Evolutionary conservation across 2,888 invertebrate genomes (phyloP), one percentile per base, ranked within the genome.

Genomic region (Leptinotarsa tumamoca): DNA sequence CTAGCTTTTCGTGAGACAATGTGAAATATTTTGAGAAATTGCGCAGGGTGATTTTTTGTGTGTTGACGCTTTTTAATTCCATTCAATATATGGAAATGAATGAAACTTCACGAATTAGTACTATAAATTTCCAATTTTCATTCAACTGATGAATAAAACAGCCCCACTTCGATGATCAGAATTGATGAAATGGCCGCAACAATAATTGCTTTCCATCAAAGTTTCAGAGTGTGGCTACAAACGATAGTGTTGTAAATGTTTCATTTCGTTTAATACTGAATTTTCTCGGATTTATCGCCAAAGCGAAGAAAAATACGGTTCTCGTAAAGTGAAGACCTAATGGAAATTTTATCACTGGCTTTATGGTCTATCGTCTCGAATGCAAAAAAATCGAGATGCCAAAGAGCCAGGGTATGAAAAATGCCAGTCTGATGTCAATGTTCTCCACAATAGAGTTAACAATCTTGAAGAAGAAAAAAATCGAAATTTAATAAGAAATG

Each of bases 321-420:
- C 63, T 63, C 63, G 63, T 63, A 63, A 63, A 63, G 17, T 63
- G 63, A 63, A 33, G 63, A 63, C 63, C 43, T 63, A 63, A 63
- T 63, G 63, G 63, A 63, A 63, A 63, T 63, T 63, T 63, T 27
- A 63, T 27, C 63, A 63, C 63, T 43, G 33, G 63, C 43, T 43
- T 63, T 63, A 63, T 33, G 63, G 33, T 33, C 63, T 33, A 33
- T 63, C n/a, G 63, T 63, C 63, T 63, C 63, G 63, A 43, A 17
- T 63, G 63, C 63, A 63, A 63, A 63, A 63, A 63, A 21, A 21
- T 21, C 4, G 27, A 58, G 58, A 58, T 58, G 63, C 43, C 33
- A 43, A n/a, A 63, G 27, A 63, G 27, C 2, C 33, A 63, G 63
- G 33, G n/a, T 63, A 63, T n/a, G 10, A 5, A 43, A 27, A 63